These are phyloP conservation scores for Pollachius pollachius DNA, from an alignment of 2,113 vertebrate genomes.

Conservation along the genomic window DNA sequence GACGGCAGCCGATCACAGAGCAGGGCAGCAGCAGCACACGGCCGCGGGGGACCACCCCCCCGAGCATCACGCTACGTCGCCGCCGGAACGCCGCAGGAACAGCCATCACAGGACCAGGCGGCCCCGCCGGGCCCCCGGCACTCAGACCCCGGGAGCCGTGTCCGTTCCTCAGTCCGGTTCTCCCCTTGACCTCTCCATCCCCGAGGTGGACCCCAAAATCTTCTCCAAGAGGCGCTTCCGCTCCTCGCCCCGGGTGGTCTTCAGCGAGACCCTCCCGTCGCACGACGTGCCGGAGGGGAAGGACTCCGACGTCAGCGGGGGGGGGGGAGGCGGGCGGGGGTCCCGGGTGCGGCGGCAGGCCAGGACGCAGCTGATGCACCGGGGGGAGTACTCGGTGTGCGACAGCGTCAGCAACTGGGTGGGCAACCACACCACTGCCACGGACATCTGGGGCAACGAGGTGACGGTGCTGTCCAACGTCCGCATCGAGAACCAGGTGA, in stretches of 20 bases:
- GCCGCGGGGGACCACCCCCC: slow-evolving; percentile 50
- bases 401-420: slow-evolving; percentile 94
- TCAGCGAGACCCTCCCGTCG: slow-evolving; percentile 83
- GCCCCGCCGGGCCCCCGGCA: slow-evolving; percentile 40
- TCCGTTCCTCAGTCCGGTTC: slow-evolving; percentile 25
- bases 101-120: slow-evolving; percentile 67
- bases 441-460: slow-evolving; percentile 90
- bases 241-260: slow-evolving; percentile 90
- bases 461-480: slow-evolving; percentile 90
- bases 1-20: slow-evolving; percentile 63
- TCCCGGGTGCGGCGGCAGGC: slow-evolving; percentile 76
- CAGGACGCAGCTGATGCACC: slow-evolving; percentile 78
- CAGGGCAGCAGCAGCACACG: slow-evolving; percentile 65
- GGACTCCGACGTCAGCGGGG: slow-evolving; percentile 53
- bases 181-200: slow-evolving; percentile 65
- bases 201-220: slow-evolving; percentile 87
- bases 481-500: slow-evolving; percentile 88
- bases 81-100: slow-evolving; percentile 55
- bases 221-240: slow-evolving; percentile 85
- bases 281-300: slow-evolving; percentile 64
- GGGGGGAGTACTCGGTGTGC: slow-evolving; percentile 96
- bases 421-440: slow-evolving; percentile 88
- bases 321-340: slow-evolving; percentile 72
- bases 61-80: slow-evolving; percentile 31
- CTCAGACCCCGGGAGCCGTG: slow-evolving; percentile 51